These are phyloP conservation scores for Loriculus beryllinus DNA, from an alignment of 2,797 vertebrate species.

Conservation along the genomic window DNA sequence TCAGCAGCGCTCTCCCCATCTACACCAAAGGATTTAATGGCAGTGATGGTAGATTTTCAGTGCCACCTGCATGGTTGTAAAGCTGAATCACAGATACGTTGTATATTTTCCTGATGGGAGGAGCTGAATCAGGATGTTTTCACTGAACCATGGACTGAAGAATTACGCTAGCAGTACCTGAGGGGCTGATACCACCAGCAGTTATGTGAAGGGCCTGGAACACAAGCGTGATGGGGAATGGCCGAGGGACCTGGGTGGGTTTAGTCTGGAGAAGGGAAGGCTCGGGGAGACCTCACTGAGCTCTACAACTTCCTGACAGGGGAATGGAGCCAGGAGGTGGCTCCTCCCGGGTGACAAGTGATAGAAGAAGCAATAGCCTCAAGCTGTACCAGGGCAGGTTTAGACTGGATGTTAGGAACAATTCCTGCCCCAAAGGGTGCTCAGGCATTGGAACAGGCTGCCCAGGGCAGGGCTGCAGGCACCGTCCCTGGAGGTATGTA, in stretches of 20 bases:
- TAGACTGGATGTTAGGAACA: background rate
- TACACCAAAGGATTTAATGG: background rate
- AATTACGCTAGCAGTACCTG: too few relatives aligned
- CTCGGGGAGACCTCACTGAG: too few relatives aligned
- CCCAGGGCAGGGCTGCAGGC: background rate
- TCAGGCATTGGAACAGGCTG: background rate
- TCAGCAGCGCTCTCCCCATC: rapidly evolving
- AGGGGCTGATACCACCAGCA: too few relatives aligned
- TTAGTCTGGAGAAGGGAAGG: too few relatives aligned
- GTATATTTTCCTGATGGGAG: background rate
- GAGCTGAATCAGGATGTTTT: background rate
- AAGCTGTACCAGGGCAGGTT: too few relatives aligned
- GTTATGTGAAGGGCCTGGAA: too few relatives aligned
- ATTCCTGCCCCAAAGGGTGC: background rate
- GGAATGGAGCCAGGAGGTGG: too few relatives aligned
- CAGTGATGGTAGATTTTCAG: rapidly evolving
- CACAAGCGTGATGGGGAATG: too few relatives aligned
- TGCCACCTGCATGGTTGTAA: rapidly evolving
- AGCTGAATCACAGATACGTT: rapidly evolving
- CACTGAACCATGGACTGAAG: background rate
- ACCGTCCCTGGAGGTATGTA: background rate
- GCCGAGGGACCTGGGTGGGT: too few relatives aligned
- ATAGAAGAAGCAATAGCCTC: too few relatives aligned
- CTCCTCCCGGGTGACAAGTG: too few relatives aligned
- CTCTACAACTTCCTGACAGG: too few relatives aligned